Base-by-base conservation (phyloP, 2,888 invertebrate genomes). In the Dorcus parallelipipedus region DNA sequence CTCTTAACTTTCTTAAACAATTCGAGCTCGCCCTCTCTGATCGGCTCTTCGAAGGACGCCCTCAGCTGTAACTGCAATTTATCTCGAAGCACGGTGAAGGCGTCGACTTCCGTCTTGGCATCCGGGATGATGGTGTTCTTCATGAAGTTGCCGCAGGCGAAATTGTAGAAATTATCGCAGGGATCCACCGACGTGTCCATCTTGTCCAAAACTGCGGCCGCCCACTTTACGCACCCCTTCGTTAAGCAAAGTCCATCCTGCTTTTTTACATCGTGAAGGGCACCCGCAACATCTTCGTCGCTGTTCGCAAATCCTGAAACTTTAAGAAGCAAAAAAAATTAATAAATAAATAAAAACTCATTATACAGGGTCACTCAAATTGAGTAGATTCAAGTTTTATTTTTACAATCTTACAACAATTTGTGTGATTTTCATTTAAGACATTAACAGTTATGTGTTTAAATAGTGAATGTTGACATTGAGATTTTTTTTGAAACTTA, bases 101-200 rank as follows among this genome's bases (percentile, higher is more conserved):
- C 76, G 61, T 77, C 78, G 2, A 79, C 75, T 9, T 76, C 84
- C 0, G 87, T 86, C 77, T 89, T 88, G 73, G 90, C 90, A 61
- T 90, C 89, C 1, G 90, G 89, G 54, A 90, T 90, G 42, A 82
- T 79, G 0, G 85, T 87, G 52, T 81, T 81, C 69, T 84, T 83
- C 33, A 88, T 76, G 73, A 89, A 90, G 3, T 83, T 83, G 2
- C 90, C 90, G 69, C 90, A 90, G 0, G 89, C 83, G 71, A 87
- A 90, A 66, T 85, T 80, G 75, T 90, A 90, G 76, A 91, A 90
- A 71, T 91, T 88, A 65, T 90, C 87, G 69, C 90, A 90, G 0
- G 90, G 90, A 62, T 89, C 85, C 9, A 86, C 84, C 1, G 77
- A 73, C 3, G 79, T 75, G 65, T 90, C 86, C 84, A 90, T 85